Evolutionary conservation across 2,888 invertebrate genomes (phyloP), one percentile per base, ranked within the genome.

Genomic region (Agrotis clavis): DNA sequence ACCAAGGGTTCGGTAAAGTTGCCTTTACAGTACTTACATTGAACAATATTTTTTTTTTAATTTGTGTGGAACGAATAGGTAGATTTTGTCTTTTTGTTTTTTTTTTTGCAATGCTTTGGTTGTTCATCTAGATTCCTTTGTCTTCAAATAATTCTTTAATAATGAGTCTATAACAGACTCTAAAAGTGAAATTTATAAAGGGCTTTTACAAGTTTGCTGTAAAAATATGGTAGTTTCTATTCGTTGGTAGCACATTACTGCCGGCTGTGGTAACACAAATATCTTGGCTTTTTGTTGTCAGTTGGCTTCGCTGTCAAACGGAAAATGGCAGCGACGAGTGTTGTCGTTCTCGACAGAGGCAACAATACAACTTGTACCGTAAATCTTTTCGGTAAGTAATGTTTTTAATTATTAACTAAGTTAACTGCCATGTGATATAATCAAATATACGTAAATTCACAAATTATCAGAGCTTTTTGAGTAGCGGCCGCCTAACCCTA

Each of bases 361-460:
- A 99, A 99, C 97, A 99, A 99, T 97, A 99, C 99, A 95, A 99
- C 99, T 94, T 99, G 99, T 97, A 99, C 99, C 92, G 98, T 99
- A 95, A 99, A 99, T 97, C 97, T 99, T 96, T 99, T 99, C 97
- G 99, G 99, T 99, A 97, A 97, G 98, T 97, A 84, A 82, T 79
- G 71, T 57, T 82, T 85, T 77, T 61, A 63, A 80, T 77, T 74
- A 79, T 82, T 76, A 79, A 53, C 35, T 68, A 74, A 57, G 54
- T 72, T 66, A 63, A 56, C 56, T 74, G 64, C 64, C 47, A 67
- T 59, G 57, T 81, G 45, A 47, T 57, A 69, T 25, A 48, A 47
- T 78, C 30, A 64, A 54, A 79, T 77, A 64, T 62, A 35, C 14
- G 50, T 48, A 2, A 61, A 62, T 30, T 56, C 18, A 14, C 47